Percentiles rank a stretch among this genome's conserved stretches.
Conservation (phyloP, 2,888 invertebrate species). For the Cheilosia pagana region DNA sequence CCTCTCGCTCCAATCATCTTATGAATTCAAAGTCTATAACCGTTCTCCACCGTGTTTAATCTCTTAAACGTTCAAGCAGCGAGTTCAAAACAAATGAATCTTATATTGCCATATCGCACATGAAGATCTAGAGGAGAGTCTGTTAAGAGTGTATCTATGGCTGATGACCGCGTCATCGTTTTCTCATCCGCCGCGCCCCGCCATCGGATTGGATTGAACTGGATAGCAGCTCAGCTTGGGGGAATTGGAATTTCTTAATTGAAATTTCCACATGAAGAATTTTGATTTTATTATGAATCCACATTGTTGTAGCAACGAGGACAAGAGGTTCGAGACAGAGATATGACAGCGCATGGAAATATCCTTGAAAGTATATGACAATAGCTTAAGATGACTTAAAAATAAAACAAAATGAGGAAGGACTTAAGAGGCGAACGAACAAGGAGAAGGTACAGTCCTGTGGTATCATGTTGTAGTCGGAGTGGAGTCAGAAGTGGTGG, state of each 20-base stretch:
- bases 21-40: slow-evolving; percentile 3
- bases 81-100: slow-evolving; percentile 58
- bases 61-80: slow-evolving; percentile 62
- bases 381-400: slow-evolving; percentile 51
- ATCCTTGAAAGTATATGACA: slow-evolving; percentile 52
- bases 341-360: slow-evolving; percentile 27
- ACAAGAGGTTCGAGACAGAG: slow-evolving; percentile 22
- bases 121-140: slow-evolving; percentile 15
- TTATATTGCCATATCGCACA: slow-evolving; percentile 20
- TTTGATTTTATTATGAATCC: slow-evolving; percentile 73
- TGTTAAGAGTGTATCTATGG: slow-evolving; percentile 43
- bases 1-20: slow-evolving; percentile 7
- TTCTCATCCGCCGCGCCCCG: slow-evolving; percentile 1
- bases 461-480: slow-evolving; percentile 11
- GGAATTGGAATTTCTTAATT: slow-evolving; percentile 75
- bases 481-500: not conserved
- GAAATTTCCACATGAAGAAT: slow-evolving; percentile 74
- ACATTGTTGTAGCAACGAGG: slow-evolving; percentile 58
- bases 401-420: slow-evolving; percentile 17
- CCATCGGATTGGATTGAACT: not conserved
- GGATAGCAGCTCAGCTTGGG: slow-evolving; percentile 30
- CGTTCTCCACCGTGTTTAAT: slow-evolving; percentile 9
- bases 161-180: slow-evolving; percentile 71
- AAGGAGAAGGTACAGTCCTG: slow-evolving; percentile 12
- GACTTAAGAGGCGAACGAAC: slow-evolving; percentile 11